Evolutionary conservation across 2,113 vertebrate species (phyloP).

Genomic region (Nestor notabilis): DNA sequence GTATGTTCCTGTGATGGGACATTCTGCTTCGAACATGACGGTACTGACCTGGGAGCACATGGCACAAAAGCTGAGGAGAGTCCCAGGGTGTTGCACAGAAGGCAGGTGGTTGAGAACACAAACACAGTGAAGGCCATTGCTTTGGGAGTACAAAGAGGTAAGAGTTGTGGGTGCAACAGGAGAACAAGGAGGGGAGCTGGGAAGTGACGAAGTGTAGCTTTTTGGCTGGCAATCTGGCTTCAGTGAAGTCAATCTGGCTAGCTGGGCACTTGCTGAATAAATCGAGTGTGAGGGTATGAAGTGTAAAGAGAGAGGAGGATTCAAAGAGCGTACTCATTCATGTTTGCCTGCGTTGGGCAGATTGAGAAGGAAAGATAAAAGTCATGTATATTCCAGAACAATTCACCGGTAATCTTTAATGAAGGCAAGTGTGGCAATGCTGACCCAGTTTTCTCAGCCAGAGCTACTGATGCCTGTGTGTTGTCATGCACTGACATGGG

Average conservation of each 20-base stretch:
- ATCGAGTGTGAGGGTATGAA: background rate
- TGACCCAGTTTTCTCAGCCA: background rate
- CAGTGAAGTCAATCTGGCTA: background rate
- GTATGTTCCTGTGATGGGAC: background rate
- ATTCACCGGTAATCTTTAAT: background rate
- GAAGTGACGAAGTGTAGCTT: background rate
- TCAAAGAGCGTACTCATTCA: rapidly evolving
- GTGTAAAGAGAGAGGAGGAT: background rate
- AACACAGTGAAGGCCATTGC: background rate
- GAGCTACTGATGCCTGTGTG: background rate
- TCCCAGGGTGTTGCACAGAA: background rate
- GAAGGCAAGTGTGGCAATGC: background rate
- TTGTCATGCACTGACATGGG: background rate
- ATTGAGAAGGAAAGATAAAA: background rate
- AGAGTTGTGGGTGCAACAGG: background rate
- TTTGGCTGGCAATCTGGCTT: background rate
- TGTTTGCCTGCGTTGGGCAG: background rate
- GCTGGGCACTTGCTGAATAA: background rate
- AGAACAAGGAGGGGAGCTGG: background rate
- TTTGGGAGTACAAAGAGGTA: background rate
- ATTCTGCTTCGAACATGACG: rapidly evolving
- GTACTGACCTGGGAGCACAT: background rate
- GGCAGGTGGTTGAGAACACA: background rate
- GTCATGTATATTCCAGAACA: background rate
- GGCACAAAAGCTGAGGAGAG: background rate